Evolutionary conservation across 2,797 vertebrate species (phyloP), one percentile per base, ranked within the genome.

Genomic region (Fratercula arctica): DNA sequence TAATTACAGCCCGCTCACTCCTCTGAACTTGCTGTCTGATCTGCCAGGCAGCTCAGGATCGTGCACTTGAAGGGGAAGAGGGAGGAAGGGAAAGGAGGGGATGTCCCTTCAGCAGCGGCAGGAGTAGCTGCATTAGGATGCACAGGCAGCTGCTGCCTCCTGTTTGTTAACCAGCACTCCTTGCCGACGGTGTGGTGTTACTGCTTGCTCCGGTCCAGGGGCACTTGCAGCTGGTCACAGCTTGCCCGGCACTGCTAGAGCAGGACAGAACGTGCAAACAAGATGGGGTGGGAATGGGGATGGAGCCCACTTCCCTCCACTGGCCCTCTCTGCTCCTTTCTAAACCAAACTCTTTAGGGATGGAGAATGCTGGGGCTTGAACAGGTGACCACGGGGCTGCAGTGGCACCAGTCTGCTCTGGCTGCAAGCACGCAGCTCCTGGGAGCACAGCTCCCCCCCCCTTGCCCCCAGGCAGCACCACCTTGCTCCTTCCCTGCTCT

Each of bases 21-120:
- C 57, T 7, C 37, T 63, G 60, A 63, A 41, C 29, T 67, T 45
- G 33, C 13, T 28, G 54, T 48, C 29, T 21, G 33, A 50, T 64
- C 33, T 35, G 11, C 41, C 33, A n/a, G 29, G 64, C 69, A 75
- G 48, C 33, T 61, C 12, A 39, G 61, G 18, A 66, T 12, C 33
- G 2, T 6, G 4, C 16, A 45, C 10, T 61, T 14, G 11, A n/a
- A 41, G 6, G 5, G 7, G 16, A 16, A 75, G 43, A 1, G 0
- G 15, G 33, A 59, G 10, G 16, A 70, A 64, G 11, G 13, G 10
- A 69, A 85, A 59, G 26, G 31, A 74, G 26, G 29, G 21, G 11
- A 14, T 37, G 25, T 16, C 5, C 33, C 35, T 67, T 17, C 28
- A 19, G 50, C n/a, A 53, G 51, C 50, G 59, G 50, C 75, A 89